Evolutionary conservation across 1,140 invertebrate species (phyloP), one percentile per base, ranked within the genome.

Genomic region (Cryptotermes secundus): DNA sequence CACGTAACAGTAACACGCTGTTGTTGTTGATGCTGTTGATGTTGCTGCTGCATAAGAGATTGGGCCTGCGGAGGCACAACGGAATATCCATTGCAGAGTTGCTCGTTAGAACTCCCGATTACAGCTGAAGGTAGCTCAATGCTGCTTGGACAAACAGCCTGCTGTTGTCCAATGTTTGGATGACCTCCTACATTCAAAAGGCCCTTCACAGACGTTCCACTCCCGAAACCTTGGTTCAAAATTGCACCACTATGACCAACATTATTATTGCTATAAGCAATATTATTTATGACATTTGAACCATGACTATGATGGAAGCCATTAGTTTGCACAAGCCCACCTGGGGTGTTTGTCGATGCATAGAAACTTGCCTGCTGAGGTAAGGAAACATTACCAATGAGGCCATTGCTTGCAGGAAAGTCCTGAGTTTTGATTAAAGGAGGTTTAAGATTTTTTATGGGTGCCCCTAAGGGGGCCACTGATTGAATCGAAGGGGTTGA

Each of bases 31-130:
- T 31, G 59, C 6, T 45, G 81, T 34, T 82, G 81, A 14, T 49
- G 45, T 2, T 49, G 45, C n/a, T 82, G 81, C 14, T 65, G 81
- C 81, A 42, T 4, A 24, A 53, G 35, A 34, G 65, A 22, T 34
- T 84, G 83, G 22, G 83, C 10, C 9, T n/a, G 83, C 79, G 80
- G 83, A 31, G 83, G 72, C 35, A 36, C 65, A 53, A 84, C n/a
- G 12, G 84, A 81, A 59, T 84, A 84, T 22, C 84, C 84, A 82
- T 84, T 84, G 31, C 84, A 84, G 14, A 84, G 16, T n/a, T 84
- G 79, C 19, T 65, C 81, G 72, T 79, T 79, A 34, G 53, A 31
- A 82, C 31, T 84, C 34, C 81, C n/a, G 19, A 82, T 72, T 31
- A 72, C n/a, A 26, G 31, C 81, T 14, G 81, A 45, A 82, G 81